Conservation (phyloP, 2,113 vertebrate genomes). For the Onychostoma macrolepis region DNA sequence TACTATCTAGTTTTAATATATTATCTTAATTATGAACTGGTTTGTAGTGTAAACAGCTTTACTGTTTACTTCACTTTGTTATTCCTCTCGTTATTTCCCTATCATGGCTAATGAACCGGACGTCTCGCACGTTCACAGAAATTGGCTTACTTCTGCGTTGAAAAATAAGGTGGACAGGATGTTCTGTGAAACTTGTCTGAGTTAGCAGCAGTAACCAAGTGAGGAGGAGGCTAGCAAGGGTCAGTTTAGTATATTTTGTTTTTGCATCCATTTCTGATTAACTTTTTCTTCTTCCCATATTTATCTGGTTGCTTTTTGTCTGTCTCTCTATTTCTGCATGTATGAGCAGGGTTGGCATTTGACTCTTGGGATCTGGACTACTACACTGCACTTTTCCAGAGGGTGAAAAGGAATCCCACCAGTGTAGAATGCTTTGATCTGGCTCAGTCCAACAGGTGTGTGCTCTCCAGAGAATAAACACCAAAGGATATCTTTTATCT, state of each 20-base stretch:
- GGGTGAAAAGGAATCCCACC: slow-evolving; percentile 84
- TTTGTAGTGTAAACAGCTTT: too few species aligned
- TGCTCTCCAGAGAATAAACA: background rate
- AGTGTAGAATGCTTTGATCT: slow-evolving; percentile 91
- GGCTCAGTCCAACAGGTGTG: slow-evolving; percentile 91
- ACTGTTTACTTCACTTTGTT: too few species aligned
- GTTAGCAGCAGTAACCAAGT: background rate
- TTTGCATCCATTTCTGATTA: background rate
- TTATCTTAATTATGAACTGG: too few species aligned
- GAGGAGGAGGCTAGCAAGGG: background rate
- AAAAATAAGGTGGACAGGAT: background rate
- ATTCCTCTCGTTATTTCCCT: too few species aligned
- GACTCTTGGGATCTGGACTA: slow-evolving; percentile 91
- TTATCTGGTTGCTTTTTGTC: background rate
- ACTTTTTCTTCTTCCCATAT: background rate
- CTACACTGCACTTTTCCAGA: slow-evolving; percentile 85
- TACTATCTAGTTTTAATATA: too few species aligned
- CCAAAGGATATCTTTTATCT: background rate
- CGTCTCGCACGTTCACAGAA: too few species aligned
- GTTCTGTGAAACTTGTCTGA: background rate
- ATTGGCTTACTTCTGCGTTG: too few species aligned
- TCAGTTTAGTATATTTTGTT: background rate
- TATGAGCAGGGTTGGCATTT: slow-evolving; percentile 82
- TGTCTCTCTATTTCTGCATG: slow-evolving; percentile 24
- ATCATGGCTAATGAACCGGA: too few species aligned